Conservation (phyloP, 2,888 invertebrate genomes). For the Leptopilina drosophilae region DNA sequence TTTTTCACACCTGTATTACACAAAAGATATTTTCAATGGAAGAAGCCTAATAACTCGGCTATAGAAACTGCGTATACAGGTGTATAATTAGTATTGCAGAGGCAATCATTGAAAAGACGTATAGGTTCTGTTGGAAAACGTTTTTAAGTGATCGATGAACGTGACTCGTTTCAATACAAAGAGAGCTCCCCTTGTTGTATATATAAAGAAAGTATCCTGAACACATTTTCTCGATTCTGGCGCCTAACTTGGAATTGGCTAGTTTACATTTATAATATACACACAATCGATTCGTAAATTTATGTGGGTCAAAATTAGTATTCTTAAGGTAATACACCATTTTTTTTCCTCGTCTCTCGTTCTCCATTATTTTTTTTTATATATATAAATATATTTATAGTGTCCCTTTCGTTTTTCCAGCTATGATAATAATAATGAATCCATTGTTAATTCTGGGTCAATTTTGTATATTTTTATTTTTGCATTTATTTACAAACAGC, state of each 20-base stretch:
- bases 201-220: slow-evolving; percentile 29
- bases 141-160: slow-evolving; percentile 31
- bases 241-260: slow-evolving; percentile 34
- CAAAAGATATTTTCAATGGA: neutral
- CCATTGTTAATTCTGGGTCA: slow-evolving; percentile 8
- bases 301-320: slow-evolving; percentile 27
- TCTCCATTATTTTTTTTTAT: neutral
- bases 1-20: neutral
- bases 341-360: slow-evolving; percentile 11
- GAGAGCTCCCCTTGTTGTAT: neutral
- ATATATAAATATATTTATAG: neutral
- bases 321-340: neutral
- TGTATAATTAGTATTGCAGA: slow-evolving; percentile 31
- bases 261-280: slow-evolving; percentile 18
- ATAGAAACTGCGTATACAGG: neutral
- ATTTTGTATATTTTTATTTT: neutral
- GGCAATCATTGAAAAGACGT: slow-evolving; percentile 18
- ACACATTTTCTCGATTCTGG: slow-evolving; percentile 25
- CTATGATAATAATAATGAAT: slow-evolving; percentile 4
- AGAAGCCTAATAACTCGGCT: neutral
- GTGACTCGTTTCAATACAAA: slow-evolving; percentile 34
- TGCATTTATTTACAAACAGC: no score
- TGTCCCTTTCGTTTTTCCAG: slow-evolving; percentile 20
- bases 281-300: slow-evolving; percentile 25
- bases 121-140: slow-evolving; percentile 22